Evolutionary conservation across 2,888 invertebrate genomes (phyloP), one percentile per base, ranked within the genome.

Genomic region (Aleiodes testaceus): DNA sequence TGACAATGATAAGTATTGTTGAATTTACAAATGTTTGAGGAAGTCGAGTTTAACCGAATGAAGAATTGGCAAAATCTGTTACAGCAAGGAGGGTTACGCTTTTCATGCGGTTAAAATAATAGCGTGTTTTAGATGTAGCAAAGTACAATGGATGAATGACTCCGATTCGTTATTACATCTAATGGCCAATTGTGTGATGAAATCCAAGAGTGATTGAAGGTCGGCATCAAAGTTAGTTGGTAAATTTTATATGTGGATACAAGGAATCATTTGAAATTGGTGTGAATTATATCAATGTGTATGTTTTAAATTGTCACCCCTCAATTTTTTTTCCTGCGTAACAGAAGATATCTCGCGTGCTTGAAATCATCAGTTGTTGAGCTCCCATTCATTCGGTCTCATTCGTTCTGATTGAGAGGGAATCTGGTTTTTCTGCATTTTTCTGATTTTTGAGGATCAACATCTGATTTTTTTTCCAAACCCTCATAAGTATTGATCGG

Each of bases 81-180:
- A 49, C 45, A 61, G 69, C 50, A 55, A 59, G 69, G 65, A 59
- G 59, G 16, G 63, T 67, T 50, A 68, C 66, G 49, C 70, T 53
- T 67, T 68, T 59, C 63, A 68, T 30, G 36, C 18, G 68, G 68
- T 63, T 70, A 70, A 75, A 74, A 59, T 20, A 16, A 59, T 59
- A 42, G 42, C 30, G 42, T 59, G 36, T 59, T 42, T 16, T 36
- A 59, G 16, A 18, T 59, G 42, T 18, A 18, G 42, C 18, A 59
- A 42, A 42, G 18, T 42, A 16, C 44, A 55, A 70, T 70, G 64
- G 47, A 70, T 65, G 36, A 53, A 55, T 70, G 70, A 55, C 53
- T 65, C 47, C 71, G 69, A 72, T 74, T 74, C 72, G 74, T 75
- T 77, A 75, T 77, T 75, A 74, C 75, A 71, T 72, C 66, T 77